Evolutionary conservation across 1,140 invertebrate species (phyloP).

Genomic region (Drosophila melanica): DNA sequence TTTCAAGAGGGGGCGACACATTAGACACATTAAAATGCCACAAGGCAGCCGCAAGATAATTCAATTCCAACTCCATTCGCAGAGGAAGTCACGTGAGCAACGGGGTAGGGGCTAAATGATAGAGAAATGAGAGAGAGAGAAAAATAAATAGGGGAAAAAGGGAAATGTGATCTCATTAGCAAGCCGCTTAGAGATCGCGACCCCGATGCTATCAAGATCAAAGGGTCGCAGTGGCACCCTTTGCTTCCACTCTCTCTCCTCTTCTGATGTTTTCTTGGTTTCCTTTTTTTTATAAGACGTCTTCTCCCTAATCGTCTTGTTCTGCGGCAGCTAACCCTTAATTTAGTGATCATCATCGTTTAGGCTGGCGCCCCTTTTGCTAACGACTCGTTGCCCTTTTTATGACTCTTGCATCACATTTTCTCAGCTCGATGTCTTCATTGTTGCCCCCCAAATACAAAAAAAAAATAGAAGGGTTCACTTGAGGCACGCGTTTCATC

Average conservation of each 20-base stretch:
- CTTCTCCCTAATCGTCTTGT: conserved; percentile 46
- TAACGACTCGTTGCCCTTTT: conserved; percentile 11
- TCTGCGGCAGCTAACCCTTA: conserved; percentile 62
- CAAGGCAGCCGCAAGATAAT: conserved; percentile 65
- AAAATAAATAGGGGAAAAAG: conserved; percentile 4
- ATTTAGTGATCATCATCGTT: conserved; percentile 65
- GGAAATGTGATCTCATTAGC: conserved; percentile 72
- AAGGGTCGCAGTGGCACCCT: conserved; percentile 53
- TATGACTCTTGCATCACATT: conserved; percentile 41
- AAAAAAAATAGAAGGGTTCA: conserved; percentile 40
- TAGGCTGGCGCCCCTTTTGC: conserved; percentile 39
- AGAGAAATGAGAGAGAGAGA: not conserved
- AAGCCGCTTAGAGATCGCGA: conserved; percentile 74
- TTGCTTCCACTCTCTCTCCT: conserved; percentile 43
- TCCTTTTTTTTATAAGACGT: conserved; percentile 48
- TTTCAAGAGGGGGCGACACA: conserved; percentile 65
- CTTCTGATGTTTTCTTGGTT: conserved; percentile 14
- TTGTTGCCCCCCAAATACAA: conserved; percentile 29
- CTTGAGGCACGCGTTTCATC: conserved; percentile 53
- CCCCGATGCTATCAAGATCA: conserved; percentile 61
- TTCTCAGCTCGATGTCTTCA: conserved; percentile 37
- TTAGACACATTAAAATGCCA: conserved; percentile 80
- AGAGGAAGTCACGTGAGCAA: conserved; percentile 39
- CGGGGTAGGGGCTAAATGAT: not conserved
- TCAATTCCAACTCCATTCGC: conserved; percentile 58